A percentile compares a stretch with the other conserved stretches of the same genome.
phyloP scores from a whole-genome alignment of 2,113 vertebrate species.

The Hippolais icterina region DNA sequence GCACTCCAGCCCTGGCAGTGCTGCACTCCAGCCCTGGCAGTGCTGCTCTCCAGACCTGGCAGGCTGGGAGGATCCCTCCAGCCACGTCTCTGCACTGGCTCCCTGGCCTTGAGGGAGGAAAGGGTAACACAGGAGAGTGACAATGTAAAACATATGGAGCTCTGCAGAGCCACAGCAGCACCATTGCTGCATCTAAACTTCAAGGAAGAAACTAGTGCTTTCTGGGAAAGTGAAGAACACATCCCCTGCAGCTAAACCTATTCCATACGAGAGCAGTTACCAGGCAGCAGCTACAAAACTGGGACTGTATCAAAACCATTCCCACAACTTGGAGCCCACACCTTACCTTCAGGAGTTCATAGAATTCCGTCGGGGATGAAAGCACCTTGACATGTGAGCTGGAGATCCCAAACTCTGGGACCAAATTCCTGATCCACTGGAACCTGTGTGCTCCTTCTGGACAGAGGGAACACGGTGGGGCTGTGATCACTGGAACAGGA shows the following conservation, averaged over 20 bases:
- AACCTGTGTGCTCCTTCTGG: constrained; percentile 80
- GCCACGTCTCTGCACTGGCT: neutral
- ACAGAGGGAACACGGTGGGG: constrained; percentile 74
- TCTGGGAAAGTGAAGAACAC: neutral
- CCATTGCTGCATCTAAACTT: neutral
- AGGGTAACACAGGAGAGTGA: neutral
- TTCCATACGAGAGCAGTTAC: neutral
- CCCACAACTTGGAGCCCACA: neutral
- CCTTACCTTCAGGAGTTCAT: constrained; percentile 90
- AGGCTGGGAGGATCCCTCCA: neutral
- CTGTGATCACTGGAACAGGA: constrained; percentile 69
- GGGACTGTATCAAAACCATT: neutral
- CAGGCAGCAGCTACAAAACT: neutral
- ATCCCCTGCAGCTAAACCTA: neutral
- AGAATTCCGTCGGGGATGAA: constrained; percentile 89
- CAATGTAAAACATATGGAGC: fast-evolving
- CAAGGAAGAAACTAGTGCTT: neutral
- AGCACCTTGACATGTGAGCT: constrained; percentile 85
- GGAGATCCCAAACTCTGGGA: constrained; percentile 89
- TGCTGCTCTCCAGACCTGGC: neutral
- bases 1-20: too few relatives aligned
- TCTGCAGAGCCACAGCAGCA: neutral
- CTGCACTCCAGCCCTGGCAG: too few relatives aligned
- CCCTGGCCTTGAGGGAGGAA: neutral
- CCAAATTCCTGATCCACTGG: constrained; percentile 90